These are phyloP conservation scores for Leptinotarsa tumamoca DNA, from an alignment of 2,888 invertebrate genomes.

Conservation along the genomic window DNA sequence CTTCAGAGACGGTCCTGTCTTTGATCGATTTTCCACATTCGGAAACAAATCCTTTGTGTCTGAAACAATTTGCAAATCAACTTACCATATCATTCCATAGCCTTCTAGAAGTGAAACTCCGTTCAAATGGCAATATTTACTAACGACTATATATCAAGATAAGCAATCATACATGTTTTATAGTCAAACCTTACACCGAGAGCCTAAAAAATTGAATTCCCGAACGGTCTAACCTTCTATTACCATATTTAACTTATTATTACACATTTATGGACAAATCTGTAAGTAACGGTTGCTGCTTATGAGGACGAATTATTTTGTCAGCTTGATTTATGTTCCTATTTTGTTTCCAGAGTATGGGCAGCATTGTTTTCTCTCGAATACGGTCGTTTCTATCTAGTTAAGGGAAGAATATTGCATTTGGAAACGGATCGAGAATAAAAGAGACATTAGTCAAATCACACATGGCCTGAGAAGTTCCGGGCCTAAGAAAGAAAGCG, in stretches of 20 bases:
- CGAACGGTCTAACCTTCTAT: conserved; percentile 40
- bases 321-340: conserved; percentile 6
- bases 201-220: conserved; percentile 42
- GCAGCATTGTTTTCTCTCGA: not conserved
- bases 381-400: not conserved
- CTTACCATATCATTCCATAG: not conserved
- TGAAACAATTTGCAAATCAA: conserved; percentile 6
- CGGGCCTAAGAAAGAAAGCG: too few species aligned
- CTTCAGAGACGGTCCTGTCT: too few species aligned
- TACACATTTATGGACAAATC: conserved; percentile 6
- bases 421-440: not conserved
- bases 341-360: not conserved
- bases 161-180: conserved; percentile 33
- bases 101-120: conserved; percentile 5
- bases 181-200: conserved; percentile 38
- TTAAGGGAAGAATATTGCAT: not conserved
- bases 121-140: conserved; percentile 6
- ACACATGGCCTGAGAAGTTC: too few species aligned
- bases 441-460: too few species aligned
- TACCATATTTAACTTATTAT: conserved; percentile 40
- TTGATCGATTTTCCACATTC: not conserved
- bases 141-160: conserved; percentile 36
- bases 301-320: conserved; percentile 20
- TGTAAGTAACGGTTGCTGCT: not conserved
- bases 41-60: not conserved